phyloP scores from a whole-genome alignment of 2,888 invertebrate genomes.

The Eudemis profundana region DNA sequence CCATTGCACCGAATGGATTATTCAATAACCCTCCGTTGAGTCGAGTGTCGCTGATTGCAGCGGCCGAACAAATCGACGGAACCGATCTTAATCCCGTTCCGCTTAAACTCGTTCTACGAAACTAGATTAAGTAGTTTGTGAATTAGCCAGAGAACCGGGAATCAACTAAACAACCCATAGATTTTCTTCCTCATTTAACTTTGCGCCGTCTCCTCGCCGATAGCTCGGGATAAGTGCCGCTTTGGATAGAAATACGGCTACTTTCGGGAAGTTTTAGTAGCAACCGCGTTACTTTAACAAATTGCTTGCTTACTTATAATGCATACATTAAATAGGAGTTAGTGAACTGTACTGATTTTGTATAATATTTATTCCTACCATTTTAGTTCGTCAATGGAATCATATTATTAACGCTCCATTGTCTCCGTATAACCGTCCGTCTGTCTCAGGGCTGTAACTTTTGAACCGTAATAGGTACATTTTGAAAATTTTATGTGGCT shows the following conservation, averaged over 20 bases:
- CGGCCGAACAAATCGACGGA: constrained; percentile 31
- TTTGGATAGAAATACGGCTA: constrained; percentile 51
- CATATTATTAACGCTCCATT: too few relatives aligned
- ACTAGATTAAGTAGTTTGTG: constrained; percentile 70
- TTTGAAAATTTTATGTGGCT: too few relatives aligned
- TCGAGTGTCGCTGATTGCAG: constrained; percentile 10
- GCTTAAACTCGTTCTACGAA: constrained; percentile 58
- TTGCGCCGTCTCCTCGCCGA: constrained; percentile 56
- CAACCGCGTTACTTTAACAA: constrained; percentile 42
- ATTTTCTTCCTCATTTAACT: constrained; percentile 78
- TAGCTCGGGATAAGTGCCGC: constrained; percentile 61
- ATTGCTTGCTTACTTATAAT: constrained; percentile 28
- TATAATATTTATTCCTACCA: neutral
- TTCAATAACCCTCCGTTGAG: constrained; percentile 23
- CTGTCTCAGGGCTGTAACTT: too few relatives aligned
- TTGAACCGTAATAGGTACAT: too few relatives aligned
- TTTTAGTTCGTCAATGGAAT: too few relatives aligned
- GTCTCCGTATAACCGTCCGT: too few relatives aligned
- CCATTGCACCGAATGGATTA: neutral
- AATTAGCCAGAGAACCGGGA: constrained; percentile 65
- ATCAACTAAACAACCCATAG: constrained; percentile 70
- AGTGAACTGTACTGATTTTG: neutral
- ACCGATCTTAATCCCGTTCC: constrained; percentile 55
- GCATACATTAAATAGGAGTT: constrained; percentile 13
- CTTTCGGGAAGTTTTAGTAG: constrained; percentile 52